Evolutionary conservation across 1,140 invertebrate genomes (phyloP).

Genomic region (Sycobia sp.): DNA sequence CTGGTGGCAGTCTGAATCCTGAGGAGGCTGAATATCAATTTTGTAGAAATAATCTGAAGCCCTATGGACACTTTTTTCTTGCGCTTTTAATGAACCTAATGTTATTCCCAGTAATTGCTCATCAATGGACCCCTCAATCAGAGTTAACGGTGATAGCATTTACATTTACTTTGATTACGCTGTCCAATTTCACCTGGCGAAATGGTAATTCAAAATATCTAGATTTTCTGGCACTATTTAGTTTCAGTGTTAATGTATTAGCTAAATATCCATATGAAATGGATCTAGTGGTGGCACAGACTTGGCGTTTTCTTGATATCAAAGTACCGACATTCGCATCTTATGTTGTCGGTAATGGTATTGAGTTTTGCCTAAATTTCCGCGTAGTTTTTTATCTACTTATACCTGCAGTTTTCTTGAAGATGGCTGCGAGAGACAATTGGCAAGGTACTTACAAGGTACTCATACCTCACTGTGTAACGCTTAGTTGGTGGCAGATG

Average conservation of each 20-base stretch:
- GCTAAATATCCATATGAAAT: conserved; percentile 85
- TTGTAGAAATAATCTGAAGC: conserved; percentile 79
- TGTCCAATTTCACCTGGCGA: conserved; percentile 73
- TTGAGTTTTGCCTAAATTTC: conserved; percentile 84
- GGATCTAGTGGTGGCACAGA: conserved; percentile 77
- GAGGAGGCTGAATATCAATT: conserved; percentile 81
- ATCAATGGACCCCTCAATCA: conserved; percentile 79
- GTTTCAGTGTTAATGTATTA: conserved; percentile 79
- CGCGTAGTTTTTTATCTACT: conserved; percentile 77
- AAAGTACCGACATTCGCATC: conserved; percentile 80
- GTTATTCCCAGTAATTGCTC: conserved; percentile 76
- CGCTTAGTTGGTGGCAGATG: conserved; percentile 85
- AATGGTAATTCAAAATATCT: conserved; percentile 63
- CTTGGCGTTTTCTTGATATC: conserved; percentile 79
- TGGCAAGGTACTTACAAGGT: conserved; percentile 81
- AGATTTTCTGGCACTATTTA: conserved; percentile 75
- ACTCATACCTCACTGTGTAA: conserved; percentile 83
- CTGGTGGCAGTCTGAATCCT: conserved; percentile 70
- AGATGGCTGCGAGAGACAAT: conserved; percentile 73
- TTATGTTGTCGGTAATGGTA: conserved; percentile 78
- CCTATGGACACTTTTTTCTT: conserved; percentile 79
- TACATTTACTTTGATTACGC: conserved; percentile 73
- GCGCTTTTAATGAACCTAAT: conserved; percentile 75
- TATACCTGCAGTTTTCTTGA: conserved; percentile 74
- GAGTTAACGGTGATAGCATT: conserved; percentile 79